Percentiles rank a stretch among this genome's conserved stretches.
These are phyloP conservation scores for Lycophotia porphyrea DNA, from an alignment of 2,888 invertebrate species.

Conservation along the genomic window DNA sequence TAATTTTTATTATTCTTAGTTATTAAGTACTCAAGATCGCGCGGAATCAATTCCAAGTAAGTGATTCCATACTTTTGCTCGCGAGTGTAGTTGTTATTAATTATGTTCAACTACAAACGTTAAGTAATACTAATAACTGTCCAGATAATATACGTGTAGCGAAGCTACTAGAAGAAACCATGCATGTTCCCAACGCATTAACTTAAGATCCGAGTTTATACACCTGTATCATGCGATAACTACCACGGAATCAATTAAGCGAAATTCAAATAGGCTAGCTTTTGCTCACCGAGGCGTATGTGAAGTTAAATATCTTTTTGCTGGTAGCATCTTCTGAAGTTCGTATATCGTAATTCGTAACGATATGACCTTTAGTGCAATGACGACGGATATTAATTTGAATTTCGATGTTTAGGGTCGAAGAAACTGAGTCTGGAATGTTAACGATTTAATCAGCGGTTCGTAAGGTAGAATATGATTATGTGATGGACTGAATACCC, in stretches of 20 bases:
- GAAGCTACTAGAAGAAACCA: constrained; percentile 32
- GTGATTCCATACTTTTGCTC: too few relatives aligned
- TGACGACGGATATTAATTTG: constrained; percentile 50
- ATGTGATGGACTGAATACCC: constrained; percentile 5
- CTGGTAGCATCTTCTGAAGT: constrained; percentile 34
- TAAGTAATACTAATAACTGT: constrained; percentile 20
- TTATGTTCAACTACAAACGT: constrained; percentile 5
- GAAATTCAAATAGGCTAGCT: constrained; percentile 49
- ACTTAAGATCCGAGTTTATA: constrained; percentile 47
- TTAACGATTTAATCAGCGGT: constrained; percentile 47
- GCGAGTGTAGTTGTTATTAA: constrained; percentile 28
- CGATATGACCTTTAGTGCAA: constrained; percentile 47
- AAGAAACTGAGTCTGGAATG: constrained; percentile 40
- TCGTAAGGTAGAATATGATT: constrained; percentile 11
- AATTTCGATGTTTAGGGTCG: constrained; percentile 38
- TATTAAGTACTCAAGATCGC: too few relatives aligned
- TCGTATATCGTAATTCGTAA: constrained; percentile 46
- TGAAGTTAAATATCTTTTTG: constrained; percentile 57
- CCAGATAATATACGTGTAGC: constrained; percentile 11
- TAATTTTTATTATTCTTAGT: too few relatives aligned
- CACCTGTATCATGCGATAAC: constrained; percentile 56
- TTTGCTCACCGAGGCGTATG: constrained; percentile 44
- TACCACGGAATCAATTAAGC: constrained; percentile 59
- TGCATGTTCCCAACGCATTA: constrained; percentile 60
- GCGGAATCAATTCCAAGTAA: too few relatives aligned